Evolutionary conservation across 2,113 vertebrate species (phyloP).

Genomic region (Anolis carolinensis): DNA sequence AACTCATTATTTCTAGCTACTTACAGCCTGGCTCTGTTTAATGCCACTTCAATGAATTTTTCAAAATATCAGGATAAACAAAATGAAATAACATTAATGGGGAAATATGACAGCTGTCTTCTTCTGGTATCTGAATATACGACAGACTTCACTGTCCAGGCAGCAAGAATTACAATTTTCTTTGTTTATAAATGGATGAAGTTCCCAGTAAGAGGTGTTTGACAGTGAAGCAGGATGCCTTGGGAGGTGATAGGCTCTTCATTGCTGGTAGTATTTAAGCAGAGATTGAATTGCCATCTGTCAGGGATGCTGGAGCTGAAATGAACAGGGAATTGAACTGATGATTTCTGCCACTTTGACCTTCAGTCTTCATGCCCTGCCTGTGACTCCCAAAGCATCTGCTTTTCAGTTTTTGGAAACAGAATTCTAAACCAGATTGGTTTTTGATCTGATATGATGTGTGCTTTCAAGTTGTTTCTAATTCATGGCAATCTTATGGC

Average conservation of each 20-base stretch:
- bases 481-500: too few relatives aligned
- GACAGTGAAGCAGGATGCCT: not conserved
- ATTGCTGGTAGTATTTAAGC: not conserved
- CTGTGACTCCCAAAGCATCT: not conserved
- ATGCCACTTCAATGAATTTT: too few relatives aligned
- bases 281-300: not conserved
- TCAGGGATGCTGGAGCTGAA: not conserved
- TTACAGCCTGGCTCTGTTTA: too few relatives aligned
- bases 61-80: not conserved
- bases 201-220: not conserved
- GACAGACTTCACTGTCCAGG: not conserved
- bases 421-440: not conserved
- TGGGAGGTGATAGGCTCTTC: not conserved
- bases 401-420: not conserved
- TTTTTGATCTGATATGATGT: not conserved
- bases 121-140: not conserved
- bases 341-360: not conserved
- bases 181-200: not conserved
- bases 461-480: too few relatives aligned
- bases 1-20: too few relatives aligned
- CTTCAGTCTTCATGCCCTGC: not conserved
- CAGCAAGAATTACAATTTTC: not conserved
- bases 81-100: not conserved
- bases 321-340: not conserved
- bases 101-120: not conserved